phyloP scores from a whole-genome alignment of 2,888 invertebrate genomes.

The Cerastis rubricosa region DNA sequence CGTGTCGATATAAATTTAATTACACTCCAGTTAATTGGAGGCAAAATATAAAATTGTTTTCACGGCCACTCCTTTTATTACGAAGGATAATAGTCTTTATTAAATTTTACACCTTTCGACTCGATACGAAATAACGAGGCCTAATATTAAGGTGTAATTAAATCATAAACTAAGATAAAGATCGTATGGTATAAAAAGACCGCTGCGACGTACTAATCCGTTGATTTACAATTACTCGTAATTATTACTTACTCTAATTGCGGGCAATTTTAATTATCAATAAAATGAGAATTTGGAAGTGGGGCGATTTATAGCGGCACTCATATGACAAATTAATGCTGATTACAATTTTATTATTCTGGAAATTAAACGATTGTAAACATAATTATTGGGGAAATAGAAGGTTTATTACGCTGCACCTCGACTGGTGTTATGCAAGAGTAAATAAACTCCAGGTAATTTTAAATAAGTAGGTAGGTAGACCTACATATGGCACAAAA shows the following conservation, averaged over 20 bases:
- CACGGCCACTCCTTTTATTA: slow-evolving; percentile 76
- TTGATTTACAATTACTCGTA: slow-evolving; percentile 88
- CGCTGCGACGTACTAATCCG: slow-evolving; percentile 82
- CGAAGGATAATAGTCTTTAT: slow-evolving; percentile 76
- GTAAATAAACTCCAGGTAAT: slow-evolving; percentile 35
- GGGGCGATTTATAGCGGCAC: slow-evolving; percentile 77
- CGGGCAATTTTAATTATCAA: slow-evolving; percentile 89
- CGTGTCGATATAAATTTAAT: slow-evolving; percentile 64
- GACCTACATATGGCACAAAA: slow-evolving; percentile 41
- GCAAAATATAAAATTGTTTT: slow-evolving; percentile 65
- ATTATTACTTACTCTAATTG: slow-evolving; percentile 87
- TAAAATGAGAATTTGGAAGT: slow-evolving; percentile 75
- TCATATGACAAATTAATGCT: slow-evolving; percentile 75
- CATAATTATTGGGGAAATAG: slow-evolving; percentile 39
- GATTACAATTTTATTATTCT: slow-evolving; percentile 77
- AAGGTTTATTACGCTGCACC: slow-evolving; percentile 39
- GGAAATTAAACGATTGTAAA: slow-evolving; percentile 74
- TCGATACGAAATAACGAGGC: slow-evolving; percentile 79
- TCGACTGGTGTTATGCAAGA: slow-evolving; percentile 26
- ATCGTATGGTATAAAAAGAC: slow-evolving; percentile 78
- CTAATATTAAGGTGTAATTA: slow-evolving; percentile 85
- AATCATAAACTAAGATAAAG: slow-evolving; percentile 88
- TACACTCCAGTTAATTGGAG: slow-evolving; percentile 66
- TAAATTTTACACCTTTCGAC: slow-evolving; percentile 79
- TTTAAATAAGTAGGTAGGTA: slow-evolving; percentile 27